Percentiles rank a stretch among this genome's conserved stretches.
Conservation (phyloP, 2,113 vertebrate genomes). For the Pseudorhombus dupliciocellatus region DNA sequence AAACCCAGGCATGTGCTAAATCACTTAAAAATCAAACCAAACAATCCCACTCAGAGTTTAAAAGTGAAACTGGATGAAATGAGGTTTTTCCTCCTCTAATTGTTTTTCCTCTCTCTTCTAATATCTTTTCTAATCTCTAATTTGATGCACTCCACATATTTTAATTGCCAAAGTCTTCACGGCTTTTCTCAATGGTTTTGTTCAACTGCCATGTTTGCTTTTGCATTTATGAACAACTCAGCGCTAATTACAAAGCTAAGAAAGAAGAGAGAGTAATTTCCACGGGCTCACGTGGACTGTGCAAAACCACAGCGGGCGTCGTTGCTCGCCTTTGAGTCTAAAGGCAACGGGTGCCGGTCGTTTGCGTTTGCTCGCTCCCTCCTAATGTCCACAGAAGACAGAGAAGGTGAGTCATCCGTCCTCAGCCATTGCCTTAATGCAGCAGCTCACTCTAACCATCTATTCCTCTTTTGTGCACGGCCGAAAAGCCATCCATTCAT, state of each 20-base stretch:
- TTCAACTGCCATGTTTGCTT: background rate
- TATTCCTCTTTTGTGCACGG: slow-evolving; percentile 28
- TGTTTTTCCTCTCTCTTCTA: background rate
- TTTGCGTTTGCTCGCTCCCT: slow-evolving; percentile 41
- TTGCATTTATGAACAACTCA: background rate
- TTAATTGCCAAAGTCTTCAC: background rate
- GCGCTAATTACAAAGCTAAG: background rate
- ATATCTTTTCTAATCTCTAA: too few species aligned
- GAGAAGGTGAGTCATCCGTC: slow-evolving; percentile 55
- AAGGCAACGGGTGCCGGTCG: slow-evolving; percentile 2
- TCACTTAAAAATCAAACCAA: background rate
- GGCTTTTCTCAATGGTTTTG: background rate
- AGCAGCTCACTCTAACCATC: slow-evolving; percentile 22
- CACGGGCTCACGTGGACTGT: background rate
- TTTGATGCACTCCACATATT: background rate
- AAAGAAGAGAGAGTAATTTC: background rate
- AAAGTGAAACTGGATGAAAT: background rate
- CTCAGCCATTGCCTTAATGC: slow-evolving; percentile 38
- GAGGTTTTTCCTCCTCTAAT: background rate
- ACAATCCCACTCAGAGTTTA: background rate
- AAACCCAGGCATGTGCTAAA: background rate
- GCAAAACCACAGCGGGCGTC: slow-evolving; percentile 12
- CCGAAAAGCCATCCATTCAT: slow-evolving; percentile 51
- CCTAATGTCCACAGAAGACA: slow-evolving; percentile 42
- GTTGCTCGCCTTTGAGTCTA: slow-evolving; percentile 3